Conservation (phyloP, 1,140 invertebrate species). For the Maconellicoccus hirsutus region DNA sequence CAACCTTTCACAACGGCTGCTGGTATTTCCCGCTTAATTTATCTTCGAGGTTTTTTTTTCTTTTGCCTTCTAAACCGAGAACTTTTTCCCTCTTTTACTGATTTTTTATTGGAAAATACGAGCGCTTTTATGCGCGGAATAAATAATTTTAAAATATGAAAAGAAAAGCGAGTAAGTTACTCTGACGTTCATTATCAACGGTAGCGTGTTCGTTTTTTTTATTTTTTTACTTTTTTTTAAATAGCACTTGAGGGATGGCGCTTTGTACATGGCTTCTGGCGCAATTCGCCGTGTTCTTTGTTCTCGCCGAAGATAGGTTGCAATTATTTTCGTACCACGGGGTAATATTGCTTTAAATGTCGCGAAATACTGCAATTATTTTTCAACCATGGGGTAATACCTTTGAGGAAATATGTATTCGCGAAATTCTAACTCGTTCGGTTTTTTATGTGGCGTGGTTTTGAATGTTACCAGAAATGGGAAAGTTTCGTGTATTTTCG, state of each 20-base stretch:
- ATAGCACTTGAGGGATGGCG: not conserved
- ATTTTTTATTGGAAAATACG: constrained; percentile 21
- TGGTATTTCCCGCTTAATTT: constrained; percentile 20
- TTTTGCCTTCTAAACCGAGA: not conserved
- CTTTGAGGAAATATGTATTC: no score
- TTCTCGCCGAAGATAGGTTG: not conserved
- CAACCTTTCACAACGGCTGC: constrained; percentile 16
- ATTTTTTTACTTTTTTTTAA: not conserved
- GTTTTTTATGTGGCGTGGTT: no score
- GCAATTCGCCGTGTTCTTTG: not conserved
- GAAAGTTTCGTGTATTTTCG: no score
- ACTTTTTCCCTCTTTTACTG: constrained; percentile 11
- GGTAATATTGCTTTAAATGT: no score
- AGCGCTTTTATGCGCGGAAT: constrained; percentile 16
- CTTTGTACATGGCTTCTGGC: not conserved
- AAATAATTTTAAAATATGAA: constrained; percentile 17
- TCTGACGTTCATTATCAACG: constrained; percentile 3
- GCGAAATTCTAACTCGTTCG: no score
- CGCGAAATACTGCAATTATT: no score
- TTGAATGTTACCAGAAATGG: no score
- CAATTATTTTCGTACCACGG: not conserved
- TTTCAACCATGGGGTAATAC: no score
- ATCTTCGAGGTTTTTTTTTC: constrained; percentile 6
- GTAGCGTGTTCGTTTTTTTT: not conserved
- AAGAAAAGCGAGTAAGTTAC: constrained; percentile 9